Base-by-base conservation (phyloP, 2,888 invertebrate species). In the Rhodophaea formosa region DNA sequence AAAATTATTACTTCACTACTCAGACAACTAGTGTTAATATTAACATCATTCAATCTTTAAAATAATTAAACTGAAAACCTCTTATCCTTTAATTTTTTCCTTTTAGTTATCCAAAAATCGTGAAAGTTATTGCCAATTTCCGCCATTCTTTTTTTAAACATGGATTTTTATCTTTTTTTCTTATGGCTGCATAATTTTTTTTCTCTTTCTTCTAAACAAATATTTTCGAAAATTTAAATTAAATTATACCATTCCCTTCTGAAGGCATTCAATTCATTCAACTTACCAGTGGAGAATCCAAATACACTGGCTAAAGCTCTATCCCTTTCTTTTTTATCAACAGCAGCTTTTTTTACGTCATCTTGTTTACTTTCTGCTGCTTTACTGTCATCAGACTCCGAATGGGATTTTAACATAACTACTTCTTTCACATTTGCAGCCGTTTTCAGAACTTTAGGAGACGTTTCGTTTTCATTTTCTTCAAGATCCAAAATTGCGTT, bases 231-330 rank as follows among this genome's bases (percentile, higher is more conserved):
- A n/a, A n/a, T n/a, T n/a, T n/a, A n/a, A n/a, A n/a, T n/a, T n/a
- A n/a, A n/a, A n/a, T n/a, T 32, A 15, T 16, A 10, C 14, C 0
- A 14, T 14, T 49, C 7, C 30, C 30, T 49, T 44, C 44, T 32
- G 43, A 10, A 54, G 44, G 44, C 53, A 54, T 45, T 30, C 53
- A 14, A 44, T n/a, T 29, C 12, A 44, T 45, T n/a, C 29, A 43
- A 89, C 88, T 89, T 80, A 90, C 90, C 88, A 71, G 78, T 79
- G 32, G 80, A 62, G 68, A 84, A 84, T 82, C 90, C 90, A 74
- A 90, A 86, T 45, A 86, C 65, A 72, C 80, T 80, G 47, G 82
- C 75, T 66, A 88, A 71, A 47, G 75, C 77, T 61, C 70, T 82
- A 43, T 79, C 74, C 58, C 75, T 79, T 58, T 79, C 72, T 29